These are phyloP conservation scores for Actinemys pallida DNA, from an alignment of 2,113 vertebrate species.

Conservation along the genomic window DNA sequence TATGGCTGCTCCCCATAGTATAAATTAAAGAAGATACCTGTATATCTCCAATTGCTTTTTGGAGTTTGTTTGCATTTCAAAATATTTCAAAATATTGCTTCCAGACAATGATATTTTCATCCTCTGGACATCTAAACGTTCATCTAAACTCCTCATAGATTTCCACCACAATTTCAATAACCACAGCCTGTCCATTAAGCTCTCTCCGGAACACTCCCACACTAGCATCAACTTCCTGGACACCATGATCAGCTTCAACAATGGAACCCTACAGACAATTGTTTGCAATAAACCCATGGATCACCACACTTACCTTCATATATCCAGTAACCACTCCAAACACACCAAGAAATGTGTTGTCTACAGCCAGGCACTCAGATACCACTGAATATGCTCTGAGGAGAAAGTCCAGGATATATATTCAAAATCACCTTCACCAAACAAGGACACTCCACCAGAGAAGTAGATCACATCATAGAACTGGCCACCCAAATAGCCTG, in stretches of 20 bases:
- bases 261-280: background rate
- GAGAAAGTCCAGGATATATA: background rate
- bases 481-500: background rate
- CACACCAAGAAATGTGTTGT: background rate
- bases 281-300: background rate
- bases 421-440: background rate
- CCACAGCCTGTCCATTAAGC: background rate
- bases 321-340: background rate
- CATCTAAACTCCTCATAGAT: background rate
- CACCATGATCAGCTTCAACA: background rate
- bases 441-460: background rate
- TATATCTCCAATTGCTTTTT: background rate
- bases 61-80: background rate
- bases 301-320: background rate
- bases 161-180: background rate
- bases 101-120: background rate
- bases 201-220: background rate
- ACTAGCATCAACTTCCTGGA: background rate
- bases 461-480: background rate
- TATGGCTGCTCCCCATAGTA: background rate
- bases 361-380: background rate
- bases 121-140: background rate
- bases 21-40: background rate
- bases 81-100: background rate
- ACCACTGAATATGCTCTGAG: background rate